Evolutionary conservation across 1,140 invertebrate genomes (phyloP), one percentile per base, ranked within the genome.

Genomic region (Vollenhovia emeryi): DNA sequence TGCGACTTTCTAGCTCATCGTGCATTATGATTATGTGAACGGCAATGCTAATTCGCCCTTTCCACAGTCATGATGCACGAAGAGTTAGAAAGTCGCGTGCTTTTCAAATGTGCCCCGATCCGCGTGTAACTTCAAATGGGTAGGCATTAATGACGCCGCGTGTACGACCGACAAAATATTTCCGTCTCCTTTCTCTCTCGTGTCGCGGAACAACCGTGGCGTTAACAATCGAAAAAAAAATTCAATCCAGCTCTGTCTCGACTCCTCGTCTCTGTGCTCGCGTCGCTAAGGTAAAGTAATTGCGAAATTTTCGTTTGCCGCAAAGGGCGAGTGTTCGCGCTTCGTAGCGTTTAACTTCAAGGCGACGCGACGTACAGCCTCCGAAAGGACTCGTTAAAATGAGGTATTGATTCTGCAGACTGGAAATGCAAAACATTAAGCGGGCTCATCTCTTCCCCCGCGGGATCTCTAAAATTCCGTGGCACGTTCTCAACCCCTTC

Each of bases 371-470:
- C 43, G 5, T 11, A 21, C 21, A 21, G 27, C 21, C 30, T 6
- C 11, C 60, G 59, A 18, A 13, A 79, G 75, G 30, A 50, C 69
- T 68, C 69, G 55, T 66, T 78, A 36, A 78, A 66, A 66, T 6
- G 45, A 62, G 13, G 59, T 75, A 84, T 74, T 84, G 59, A 6
- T 21, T 48, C 27, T 21, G 43, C 36, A 11, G 33, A 13, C 43
- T 24, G 33, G 50, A 52, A 68, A 68, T 62, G 68, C 48, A 33
- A 80, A 83, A 74, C 43, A 33, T 86, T 82, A 52, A 69, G 62
- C 30, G 21, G 13, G 55, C 55, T 76, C 52, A 33, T 74, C 27
- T 52, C n/a, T 24, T 71, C 36, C 30, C 52, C 55, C 40, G 36
- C 9, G 57, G 59, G 27, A 84, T 60, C 52, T 52, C 52, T 27